Evolutionary conservation across 2,888 invertebrate species (phyloP), one percentile per base, ranked within the genome.

Genomic region (Drosophila tripunctata): DNA sequence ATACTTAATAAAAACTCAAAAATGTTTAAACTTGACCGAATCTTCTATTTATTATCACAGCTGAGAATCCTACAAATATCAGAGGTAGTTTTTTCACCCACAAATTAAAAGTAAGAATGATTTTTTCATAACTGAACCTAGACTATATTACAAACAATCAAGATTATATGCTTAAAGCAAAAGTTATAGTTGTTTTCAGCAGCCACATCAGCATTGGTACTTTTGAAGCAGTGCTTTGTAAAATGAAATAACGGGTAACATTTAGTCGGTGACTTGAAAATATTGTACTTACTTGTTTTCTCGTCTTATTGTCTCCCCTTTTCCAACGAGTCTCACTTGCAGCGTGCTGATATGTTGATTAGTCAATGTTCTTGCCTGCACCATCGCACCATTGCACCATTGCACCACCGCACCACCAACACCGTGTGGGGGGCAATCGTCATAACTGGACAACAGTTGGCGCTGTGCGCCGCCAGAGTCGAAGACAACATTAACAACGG

Each of bases 291-390:
- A 27, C 10, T 27, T 5, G 21, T 4, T n/a, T 19, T 19, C 51
- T 12, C 2, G 2, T 3, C 45, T 10, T 21, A 2, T 10, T 17
- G 19, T 15, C n/a, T 17, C 10, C 12, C 5, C 27, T 19, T 57
- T 27, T 22, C 22, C n/a, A 22, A 10, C 30, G 40, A 17, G 47
- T 48, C 24, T 47, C 14, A 21, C 48, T 38, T 4, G 31, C 78
- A 68, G 63, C 81, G 78, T 81, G 80, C 82, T 80, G 85, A 84
- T 84, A 84, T 84, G 85, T 80, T 80, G 80, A 81, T 80, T 84
- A 78, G 85, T 66, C 80, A 77, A 71, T 80, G 75, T 74, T 80
- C 68, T 68, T 62, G 60, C 51, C 40, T n/a, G 27, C 19, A 44
- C 36, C 55, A 43, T 30, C 47, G 27, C 27, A 27, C 27, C 10